Percentiles rank a stretch among this genome's conserved stretches.
These are phyloP conservation scores for Notechis scutatus DNA, from an alignment of 2,113 vertebrate species.

Conservation along the genomic window DNA sequence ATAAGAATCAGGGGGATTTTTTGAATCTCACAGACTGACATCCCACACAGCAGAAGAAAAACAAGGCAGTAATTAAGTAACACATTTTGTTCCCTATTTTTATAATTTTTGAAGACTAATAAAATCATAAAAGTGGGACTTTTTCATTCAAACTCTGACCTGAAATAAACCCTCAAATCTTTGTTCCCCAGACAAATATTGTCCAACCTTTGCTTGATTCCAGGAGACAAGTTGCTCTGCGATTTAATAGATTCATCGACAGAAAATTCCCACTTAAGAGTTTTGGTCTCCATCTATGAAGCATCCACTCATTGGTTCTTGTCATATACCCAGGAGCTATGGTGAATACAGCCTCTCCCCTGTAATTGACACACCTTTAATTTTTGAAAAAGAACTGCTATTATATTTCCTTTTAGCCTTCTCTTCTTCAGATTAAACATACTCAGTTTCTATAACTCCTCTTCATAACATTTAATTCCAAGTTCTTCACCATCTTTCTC, in stretches of 20 bases:
- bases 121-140: neutral
- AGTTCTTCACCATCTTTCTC: neutral
- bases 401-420: neutral
- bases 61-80: neutral
- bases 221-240: neutral
- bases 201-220: neutral
- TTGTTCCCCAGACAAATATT: neutral
- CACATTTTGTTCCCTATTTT: neutral
- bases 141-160: neutral
- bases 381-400: neutral
- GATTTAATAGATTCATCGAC: neutral
- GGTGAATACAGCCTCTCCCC: neutral
- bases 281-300: neutral
- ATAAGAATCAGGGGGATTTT: neutral
- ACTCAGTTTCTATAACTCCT: neutral
- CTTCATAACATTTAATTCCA: neutral
- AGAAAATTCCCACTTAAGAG: neutral
- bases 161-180: neutral
- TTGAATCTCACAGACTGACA: neutral
- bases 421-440: neutral
- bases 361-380: neutral
- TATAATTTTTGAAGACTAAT: neutral
- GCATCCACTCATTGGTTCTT: neutral
- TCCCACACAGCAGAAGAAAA: neutral
- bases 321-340: neutral